A percentile compares a stretch with the other conserved stretches of the same genome.
These are phyloP conservation scores for Hoplodrina blanda DNA, from an alignment of 2,888 invertebrate species.

Conservation along the genomic window DNA sequence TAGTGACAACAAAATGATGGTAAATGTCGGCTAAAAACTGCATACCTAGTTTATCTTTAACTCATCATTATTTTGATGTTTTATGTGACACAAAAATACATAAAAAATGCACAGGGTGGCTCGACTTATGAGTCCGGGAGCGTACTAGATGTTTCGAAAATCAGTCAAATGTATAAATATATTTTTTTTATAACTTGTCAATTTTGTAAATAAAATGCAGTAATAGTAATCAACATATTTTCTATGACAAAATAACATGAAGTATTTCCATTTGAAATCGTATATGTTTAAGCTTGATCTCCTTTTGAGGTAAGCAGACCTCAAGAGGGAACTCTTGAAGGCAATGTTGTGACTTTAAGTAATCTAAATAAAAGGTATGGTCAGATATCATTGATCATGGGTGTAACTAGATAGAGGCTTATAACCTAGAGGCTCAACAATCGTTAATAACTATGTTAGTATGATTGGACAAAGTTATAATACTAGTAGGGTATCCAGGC, in stretches of 20 bases:
- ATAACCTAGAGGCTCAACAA: slow-evolving; percentile 5
- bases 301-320: slow-evolving; percentile 8
- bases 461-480: slow-evolving; percentile 30
- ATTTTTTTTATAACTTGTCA: slow-evolving; percentile 2
- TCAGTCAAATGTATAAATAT: not conserved
- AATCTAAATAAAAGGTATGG: slow-evolving; percentile 26
- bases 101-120: not conserved
- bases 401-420: slow-evolving; percentile 17
- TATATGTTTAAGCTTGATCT: slow-evolving; percentile 17
- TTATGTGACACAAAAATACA: too few relatives aligned
- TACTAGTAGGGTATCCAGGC: slow-evolving; percentile 29
- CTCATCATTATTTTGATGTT: too few relatives aligned
- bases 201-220: slow-evolving; percentile 36
- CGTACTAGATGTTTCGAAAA: slow-evolving; percentile 12
- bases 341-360: slow-evolving; percentile 17
- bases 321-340: slow-evolving; percentile 14
- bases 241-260: slow-evolving; percentile 38
- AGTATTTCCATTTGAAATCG: slow-evolving; percentile 36
- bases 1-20: too few relatives aligned
- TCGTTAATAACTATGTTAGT: slow-evolving; percentile 21
- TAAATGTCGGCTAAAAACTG: too few relatives aligned
- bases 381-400: slow-evolving; percentile 36
- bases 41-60: too few relatives aligned
- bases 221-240: slow-evolving; percentile 15
- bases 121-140: not conserved